These are phyloP conservation scores for Schizotus pectinicornis DNA, from an alignment of 2,888 invertebrate genomes.

Conservation along the genomic window DNA sequence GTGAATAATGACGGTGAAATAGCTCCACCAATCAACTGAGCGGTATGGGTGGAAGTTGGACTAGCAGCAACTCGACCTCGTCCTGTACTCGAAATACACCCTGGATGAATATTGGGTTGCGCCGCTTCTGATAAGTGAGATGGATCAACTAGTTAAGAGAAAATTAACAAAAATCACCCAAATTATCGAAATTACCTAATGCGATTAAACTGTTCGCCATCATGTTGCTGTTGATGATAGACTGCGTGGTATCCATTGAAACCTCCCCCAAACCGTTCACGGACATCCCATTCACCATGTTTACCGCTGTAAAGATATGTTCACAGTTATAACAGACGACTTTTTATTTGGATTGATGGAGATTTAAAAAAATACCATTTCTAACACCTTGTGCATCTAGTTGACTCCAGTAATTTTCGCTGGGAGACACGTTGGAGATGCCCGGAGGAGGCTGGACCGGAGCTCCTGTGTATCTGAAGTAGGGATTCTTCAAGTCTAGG, in stretches of 20 bases:
- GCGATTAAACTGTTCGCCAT: slow-evolving; percentile 59
- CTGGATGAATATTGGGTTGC: slow-evolving; percentile 69
- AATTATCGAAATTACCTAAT: slow-evolving; percentile 40
- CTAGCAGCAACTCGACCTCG: slow-evolving; percentile 64
- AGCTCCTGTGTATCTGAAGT: slow-evolving; percentile 95
- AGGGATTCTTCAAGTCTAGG: slow-evolving; percentile 97
- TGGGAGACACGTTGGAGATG: slow-evolving; percentile 86
- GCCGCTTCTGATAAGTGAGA: slow-evolving; percentile 56
- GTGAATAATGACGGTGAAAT: slow-evolving; percentile 72
- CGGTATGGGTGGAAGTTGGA: slow-evolving; percentile 67
- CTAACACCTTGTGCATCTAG: slow-evolving; percentile 76
- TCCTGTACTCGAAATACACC: slow-evolving; percentile 69
- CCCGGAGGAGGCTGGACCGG: slow-evolving; percentile 88
- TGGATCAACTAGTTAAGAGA: slow-evolving; percentile 47
- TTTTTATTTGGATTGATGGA: neutral
- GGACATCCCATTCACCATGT: slow-evolving; percentile 77
- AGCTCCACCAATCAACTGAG: slow-evolving; percentile 72
- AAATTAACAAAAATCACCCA: slow-evolving; percentile 1
- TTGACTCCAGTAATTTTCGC: slow-evolving; percentile 90
- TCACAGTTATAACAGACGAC: slow-evolving; percentile 6
- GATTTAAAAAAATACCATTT: slow-evolving; percentile 46
- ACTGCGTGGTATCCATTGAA: slow-evolving; percentile 71
- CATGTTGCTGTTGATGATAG: slow-evolving; percentile 61
- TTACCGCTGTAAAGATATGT: slow-evolving; percentile 62
- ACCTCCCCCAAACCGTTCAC: slow-evolving; percentile 77